Base-by-base conservation (phyloP, 2,888 invertebrate genomes). In the Amiota minor region DNA sequence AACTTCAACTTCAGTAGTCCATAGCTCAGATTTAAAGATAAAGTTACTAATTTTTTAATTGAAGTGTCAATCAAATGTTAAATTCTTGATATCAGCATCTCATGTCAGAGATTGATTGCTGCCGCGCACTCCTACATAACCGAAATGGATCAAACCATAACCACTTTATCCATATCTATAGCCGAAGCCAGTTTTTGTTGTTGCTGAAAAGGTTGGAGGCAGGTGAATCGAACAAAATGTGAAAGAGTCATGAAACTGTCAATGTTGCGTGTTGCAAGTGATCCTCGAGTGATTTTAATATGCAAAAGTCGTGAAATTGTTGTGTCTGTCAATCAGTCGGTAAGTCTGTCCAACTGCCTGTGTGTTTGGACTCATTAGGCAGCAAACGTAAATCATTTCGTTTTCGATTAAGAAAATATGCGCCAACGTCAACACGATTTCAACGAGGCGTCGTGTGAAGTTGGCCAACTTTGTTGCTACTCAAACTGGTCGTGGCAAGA, bases 31-130 rank as follows among this genome's bases (percentile, higher is more conserved):
- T 35, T 6, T 2, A 79, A 81, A 77, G 78, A 81, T 14, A 35
- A 85, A 78, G 78, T 81, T 83, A 84, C 85, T 80, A 86, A 87
- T 84, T 84, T 84, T 80, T 87, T 86, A 87, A 87, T 87, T 87
- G 87, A 87, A 84, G 80, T 85, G 87, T 83, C 86, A 83, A 85
- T 87, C 86, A 86, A 80, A 67, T 50, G 23, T 50, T 50, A 53
- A 68, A 49, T 9, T 50, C 20, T 68, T 47, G 20, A 68, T 68
- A 68, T 68, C 67, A 68, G 67, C 74, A 75, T 78, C 77, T 84
- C 85, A 78, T 84, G 80, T 81, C 81, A 82, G 82, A 79, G 84
- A 78, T 84, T 81, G 79, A 78, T 78, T 79, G 84, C 59, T 59
- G 59, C 76, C 70, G 82, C 67, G 79, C 74, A 35, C 2, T 35